phyloP scores from a whole-genome alignment of 2,888 invertebrate species.

The Nymphalis polychloros region DNA sequence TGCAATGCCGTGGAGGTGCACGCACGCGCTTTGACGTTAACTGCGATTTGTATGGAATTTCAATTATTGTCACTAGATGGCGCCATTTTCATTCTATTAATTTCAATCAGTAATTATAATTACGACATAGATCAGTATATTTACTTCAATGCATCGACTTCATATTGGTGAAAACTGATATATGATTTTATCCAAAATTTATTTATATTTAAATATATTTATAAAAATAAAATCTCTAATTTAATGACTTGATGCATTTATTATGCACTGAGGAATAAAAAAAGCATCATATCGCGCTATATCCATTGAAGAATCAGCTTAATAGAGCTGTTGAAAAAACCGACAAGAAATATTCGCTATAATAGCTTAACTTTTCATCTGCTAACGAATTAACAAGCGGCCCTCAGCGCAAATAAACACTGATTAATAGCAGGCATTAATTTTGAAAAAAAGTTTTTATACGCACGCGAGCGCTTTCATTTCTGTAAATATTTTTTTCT shows the following conservation, averaged over 20 bases:
- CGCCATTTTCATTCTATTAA: too few relatives aligned
- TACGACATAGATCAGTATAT: too few relatives aligned
- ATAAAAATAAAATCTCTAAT: too few relatives aligned
- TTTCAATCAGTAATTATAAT: too few relatives aligned
- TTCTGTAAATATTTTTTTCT: conserved; percentile 23
- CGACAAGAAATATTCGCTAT: conserved; percentile 59
- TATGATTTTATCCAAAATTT: too few relatives aligned
- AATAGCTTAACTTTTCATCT: conserved; percentile 82
- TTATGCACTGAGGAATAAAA: not conserved
- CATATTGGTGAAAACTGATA: too few relatives aligned
- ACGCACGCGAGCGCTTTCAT: conserved; percentile 31
- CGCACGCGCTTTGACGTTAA: too few relatives aligned
- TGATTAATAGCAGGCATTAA: conserved; percentile 66
- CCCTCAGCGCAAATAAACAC: conserved; percentile 66
- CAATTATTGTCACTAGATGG: too few relatives aligned
- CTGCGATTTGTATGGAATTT: too few relatives aligned
- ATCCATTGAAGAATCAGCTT: conserved; percentile 23
- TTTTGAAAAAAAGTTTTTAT: conserved; percentile 39
- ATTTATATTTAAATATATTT: too few relatives aligned
- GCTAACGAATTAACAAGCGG: conserved; percentile 73
- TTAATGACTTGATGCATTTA: not conserved
- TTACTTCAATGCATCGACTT: too few relatives aligned
- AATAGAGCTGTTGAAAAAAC: conserved; percentile 58
- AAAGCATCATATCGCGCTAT: not conserved
- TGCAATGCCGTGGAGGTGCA: too few relatives aligned